phyloP scores from a whole-genome alignment of 2,888 invertebrate species.

The Conomelus anceps region DNA sequence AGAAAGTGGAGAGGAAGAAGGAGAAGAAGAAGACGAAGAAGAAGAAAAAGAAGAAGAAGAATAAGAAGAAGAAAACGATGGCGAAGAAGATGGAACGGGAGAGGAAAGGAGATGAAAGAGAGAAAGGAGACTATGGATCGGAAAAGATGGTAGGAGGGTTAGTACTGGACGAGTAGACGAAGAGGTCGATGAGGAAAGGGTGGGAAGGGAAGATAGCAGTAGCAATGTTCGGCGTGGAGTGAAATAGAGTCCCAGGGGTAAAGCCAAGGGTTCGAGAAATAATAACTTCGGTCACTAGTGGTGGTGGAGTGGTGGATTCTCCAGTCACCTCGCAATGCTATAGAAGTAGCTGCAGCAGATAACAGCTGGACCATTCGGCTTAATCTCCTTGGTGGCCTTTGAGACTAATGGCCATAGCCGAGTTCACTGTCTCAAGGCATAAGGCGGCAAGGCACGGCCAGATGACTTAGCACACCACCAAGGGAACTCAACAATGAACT shows the following conservation, averaged over 20 bases:
- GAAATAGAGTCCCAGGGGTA: neutral
- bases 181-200: neutral
- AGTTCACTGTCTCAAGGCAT: neutral
- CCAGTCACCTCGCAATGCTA: neutral
- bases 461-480: neutral
- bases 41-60: no score
- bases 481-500: neutral
- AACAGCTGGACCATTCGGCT: neutral
- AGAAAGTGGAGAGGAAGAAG: no score
- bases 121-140: no score
- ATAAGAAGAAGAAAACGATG: no score
- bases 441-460: no score
- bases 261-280: neutral
- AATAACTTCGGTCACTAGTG: neutral
- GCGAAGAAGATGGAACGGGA: no score
- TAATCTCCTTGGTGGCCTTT: neutral
- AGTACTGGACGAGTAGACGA: neutral
- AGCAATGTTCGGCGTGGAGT: neutral
- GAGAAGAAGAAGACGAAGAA: no score
- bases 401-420: neutral
- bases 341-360: neutral
- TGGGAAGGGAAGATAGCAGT: neutral
- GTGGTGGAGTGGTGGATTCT: neutral
- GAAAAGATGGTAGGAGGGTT: no score
- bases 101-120: no score